Evolutionary conservation across 92 coral and sea anemone species (phyloP).

Genomic region (Chrysogorgia sp.): DNA sequence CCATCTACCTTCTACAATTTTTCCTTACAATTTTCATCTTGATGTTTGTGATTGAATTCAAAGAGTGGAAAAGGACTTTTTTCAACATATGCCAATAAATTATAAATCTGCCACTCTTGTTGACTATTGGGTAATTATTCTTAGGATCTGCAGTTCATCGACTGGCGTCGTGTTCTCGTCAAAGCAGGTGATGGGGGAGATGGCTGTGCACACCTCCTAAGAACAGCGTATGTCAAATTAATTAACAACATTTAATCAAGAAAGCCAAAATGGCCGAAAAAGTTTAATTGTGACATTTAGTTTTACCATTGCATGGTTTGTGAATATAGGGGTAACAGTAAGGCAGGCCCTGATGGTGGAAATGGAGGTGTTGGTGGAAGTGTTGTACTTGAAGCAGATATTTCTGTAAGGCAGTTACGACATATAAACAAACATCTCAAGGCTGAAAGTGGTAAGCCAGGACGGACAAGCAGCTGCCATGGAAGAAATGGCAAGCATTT

Average conservation of each 20-base stretch:
- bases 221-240: constrained; percentile 72
- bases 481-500: constrained; percentile 77
- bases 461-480: constrained; percentile 68
- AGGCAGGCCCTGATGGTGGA: constrained; percentile 99
- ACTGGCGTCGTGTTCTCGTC: constrained; percentile 89
- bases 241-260: too few species aligned
- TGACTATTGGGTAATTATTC: not conserved
- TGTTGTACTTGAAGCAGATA: constrained; percentile 74
- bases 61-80: too few species aligned
- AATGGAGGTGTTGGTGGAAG: constrained; percentile 93
- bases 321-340: constrained; percentile 75
- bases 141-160: constrained; percentile 91
- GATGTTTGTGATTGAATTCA: too few species aligned
- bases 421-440: constrained; percentile 78
- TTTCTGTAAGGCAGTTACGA: constrained; percentile 76
- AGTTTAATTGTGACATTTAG: too few species aligned
- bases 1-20: too few species aligned
- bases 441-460: constrained; percentile 84
- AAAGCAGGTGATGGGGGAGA: constrained; percentile 97
- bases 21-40: too few species aligned
- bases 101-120: not conserved
- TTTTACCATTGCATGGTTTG: too few species aligned
- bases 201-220: constrained; percentile 80
- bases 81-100: too few species aligned
- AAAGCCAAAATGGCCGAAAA: too few species aligned